These are phyloP conservation scores for Perognathus longimembris DNA, from an alignment of 2,113 vertebrate species.

Conservation along the genomic window DNA sequence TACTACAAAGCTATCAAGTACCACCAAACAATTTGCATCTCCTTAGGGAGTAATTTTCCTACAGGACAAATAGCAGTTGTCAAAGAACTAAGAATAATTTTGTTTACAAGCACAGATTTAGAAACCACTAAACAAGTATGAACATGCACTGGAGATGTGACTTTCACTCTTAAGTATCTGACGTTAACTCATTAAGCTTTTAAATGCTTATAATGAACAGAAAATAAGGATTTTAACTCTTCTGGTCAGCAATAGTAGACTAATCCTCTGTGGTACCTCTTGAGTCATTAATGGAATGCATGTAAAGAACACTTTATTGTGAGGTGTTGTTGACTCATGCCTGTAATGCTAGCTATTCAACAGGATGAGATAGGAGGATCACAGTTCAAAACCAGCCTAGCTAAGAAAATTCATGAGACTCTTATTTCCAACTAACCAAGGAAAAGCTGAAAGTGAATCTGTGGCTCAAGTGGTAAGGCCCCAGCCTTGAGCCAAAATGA, in stretches of 20 bases:
- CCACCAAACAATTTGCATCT: slow-evolving; percentile 83
- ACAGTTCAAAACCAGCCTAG: too few species aligned
- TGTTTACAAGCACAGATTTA: slow-evolving; percentile 81
- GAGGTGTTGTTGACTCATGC: too few species aligned
- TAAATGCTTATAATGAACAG: slow-evolving; percentile 68
- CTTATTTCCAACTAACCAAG: too few species aligned
- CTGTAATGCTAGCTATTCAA: too few species aligned
- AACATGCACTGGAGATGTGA: slow-evolving; percentile 51
- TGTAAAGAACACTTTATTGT: not conserved
- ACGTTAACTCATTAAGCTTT: slow-evolving; percentile 58
- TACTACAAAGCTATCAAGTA: slow-evolving; percentile 83
- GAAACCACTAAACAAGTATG: slow-evolving; percentile 76
- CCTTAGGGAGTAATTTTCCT: slow-evolving; percentile 81
- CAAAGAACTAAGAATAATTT: slow-evolving; percentile 82
- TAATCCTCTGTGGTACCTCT: not conserved
- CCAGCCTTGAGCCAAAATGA: too few species aligned
- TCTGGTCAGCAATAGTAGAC: slow-evolving; percentile 53
- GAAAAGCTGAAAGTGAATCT: too few species aligned
- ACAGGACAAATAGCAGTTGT: slow-evolving; percentile 83
- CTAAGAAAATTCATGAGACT: too few species aligned
- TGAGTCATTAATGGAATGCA: not conserved
- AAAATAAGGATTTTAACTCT: slow-evolving; percentile 30
- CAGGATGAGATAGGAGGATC: too few species aligned
- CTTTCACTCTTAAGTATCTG: slow-evolving; percentile 64
- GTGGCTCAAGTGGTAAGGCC: too few species aligned